These are phyloP conservation scores for Dolichomitus sp. DNA, from an alignment of 2,888 invertebrate species.

Conservation along the genomic window DNA sequence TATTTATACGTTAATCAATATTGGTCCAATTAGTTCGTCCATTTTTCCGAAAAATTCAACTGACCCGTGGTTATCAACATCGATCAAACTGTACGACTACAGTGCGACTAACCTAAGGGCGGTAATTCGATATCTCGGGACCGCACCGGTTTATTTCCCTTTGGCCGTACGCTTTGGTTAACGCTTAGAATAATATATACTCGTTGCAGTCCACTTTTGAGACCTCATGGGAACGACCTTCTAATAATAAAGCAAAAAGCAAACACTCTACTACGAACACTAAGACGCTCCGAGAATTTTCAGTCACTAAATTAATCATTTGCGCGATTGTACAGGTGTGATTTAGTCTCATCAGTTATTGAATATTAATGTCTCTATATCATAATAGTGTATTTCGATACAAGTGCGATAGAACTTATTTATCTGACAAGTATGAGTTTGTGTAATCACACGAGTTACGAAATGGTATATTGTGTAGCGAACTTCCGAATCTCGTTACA, in stretches of 20 bases:
- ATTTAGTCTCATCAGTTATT: neutral
- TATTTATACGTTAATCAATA: slow-evolving; percentile 50
- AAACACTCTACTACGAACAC: neutral
- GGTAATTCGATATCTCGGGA: slow-evolving; percentile 74
- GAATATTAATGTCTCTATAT: neutral
- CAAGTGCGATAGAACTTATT: too few relatives aligned
- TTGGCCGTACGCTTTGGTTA: slow-evolving; percentile 70
- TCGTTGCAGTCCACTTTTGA: slow-evolving; percentile 51
- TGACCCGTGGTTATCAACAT: neutral
- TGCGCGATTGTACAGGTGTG: neutral
- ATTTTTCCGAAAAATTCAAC: neutral
- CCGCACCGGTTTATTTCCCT: slow-evolving; percentile 75
- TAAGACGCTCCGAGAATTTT: neutral
- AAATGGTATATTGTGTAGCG: too few relatives aligned
- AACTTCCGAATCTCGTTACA: too few relatives aligned
- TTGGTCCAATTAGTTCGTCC: neutral
- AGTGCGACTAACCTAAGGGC: neutral
- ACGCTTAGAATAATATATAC: slow-evolving; percentile 74
- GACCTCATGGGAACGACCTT: slow-evolving; percentile 61
- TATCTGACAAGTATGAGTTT: too few relatives aligned
- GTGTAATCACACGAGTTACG: too few relatives aligned
- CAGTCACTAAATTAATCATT: neutral
- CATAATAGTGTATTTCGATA: too few relatives aligned
- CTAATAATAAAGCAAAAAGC: slow-evolving; percentile 10
- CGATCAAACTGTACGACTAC: neutral